Evolutionary conservation across 2,888 invertebrate genomes (phyloP).

Genomic region (Teleogryllus oceanicus): DNA sequence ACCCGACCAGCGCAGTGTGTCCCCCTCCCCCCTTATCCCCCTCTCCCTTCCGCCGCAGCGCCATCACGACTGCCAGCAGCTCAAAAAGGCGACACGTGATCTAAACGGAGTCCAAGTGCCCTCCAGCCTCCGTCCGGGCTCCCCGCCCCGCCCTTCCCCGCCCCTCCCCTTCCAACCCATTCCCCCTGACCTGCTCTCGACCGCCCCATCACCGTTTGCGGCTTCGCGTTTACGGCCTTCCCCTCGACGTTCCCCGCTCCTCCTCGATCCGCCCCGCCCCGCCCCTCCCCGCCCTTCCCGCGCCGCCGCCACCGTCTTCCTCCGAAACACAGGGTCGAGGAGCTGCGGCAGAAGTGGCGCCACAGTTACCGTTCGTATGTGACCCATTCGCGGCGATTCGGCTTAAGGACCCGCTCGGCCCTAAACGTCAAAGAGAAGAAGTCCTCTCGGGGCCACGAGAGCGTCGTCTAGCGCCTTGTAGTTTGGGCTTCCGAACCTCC

Average conservation of each 20-base stretch:
- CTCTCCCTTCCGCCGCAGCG: neutral
- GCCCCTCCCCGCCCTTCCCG: neutral
- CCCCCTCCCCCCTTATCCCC: too few species aligned
- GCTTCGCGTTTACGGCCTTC: neutral
- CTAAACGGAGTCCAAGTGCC: neutral
- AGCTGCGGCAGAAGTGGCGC: neutral
- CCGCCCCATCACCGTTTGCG: neutral
- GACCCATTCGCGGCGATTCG: constrained; percentile 1
- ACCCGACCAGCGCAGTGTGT: too few species aligned
- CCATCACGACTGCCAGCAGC: neutral
- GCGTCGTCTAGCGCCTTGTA: too few species aligned
- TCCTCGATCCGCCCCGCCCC: neutral
- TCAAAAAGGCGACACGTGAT: neutral
- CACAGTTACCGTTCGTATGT: neutral
- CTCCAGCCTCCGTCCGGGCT: neutral
- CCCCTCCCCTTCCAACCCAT: neutral
- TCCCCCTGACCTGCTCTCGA: neutral
- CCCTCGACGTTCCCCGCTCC: neutral
- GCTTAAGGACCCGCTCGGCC: neutral
- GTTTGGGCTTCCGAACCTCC: too few species aligned
- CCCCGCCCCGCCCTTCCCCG: neutral
- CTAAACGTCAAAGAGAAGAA: constrained; percentile 4
- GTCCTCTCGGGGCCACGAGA: neutral
- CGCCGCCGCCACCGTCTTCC: neutral
- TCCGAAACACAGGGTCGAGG: neutral